These are phyloP conservation scores for Chloebia gouldiae DNA, from an alignment of 2,113 vertebrate genomes.

Conservation along the genomic window DNA sequence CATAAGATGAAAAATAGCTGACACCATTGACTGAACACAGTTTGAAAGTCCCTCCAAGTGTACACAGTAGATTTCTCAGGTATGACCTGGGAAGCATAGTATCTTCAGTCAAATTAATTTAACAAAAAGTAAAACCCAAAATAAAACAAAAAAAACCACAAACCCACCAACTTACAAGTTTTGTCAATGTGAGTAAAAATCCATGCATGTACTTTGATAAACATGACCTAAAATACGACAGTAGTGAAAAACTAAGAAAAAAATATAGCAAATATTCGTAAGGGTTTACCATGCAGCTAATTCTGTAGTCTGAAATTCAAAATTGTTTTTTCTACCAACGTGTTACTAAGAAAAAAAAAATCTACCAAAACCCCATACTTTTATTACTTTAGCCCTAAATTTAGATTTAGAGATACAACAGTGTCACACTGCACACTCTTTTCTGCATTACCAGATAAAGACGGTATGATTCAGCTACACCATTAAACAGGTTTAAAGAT, in stretches of 20 bases:
- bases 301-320: neutral
- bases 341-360: neutral
- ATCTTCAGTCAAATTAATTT: neutral
- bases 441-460: neutral
- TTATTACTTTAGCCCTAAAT: neutral
- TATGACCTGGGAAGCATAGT: rapidly evolving
- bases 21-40: neutral
- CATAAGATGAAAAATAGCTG: neutral
- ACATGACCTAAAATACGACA: neutral
- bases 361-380: neutral
- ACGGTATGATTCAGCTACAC: neutral
- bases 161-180: neutral
- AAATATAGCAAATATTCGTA: neutral
- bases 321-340: rapidly evolving
- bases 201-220: neutral
- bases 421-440: neutral
- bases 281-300: neutral
- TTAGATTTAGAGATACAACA: neutral
- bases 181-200: neutral
- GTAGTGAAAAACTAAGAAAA: neutral
- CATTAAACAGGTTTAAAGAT: neutral
- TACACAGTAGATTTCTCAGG: neutral
- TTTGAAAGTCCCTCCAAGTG: neutral
- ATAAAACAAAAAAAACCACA: neutral
- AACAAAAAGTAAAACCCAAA: neutral